Evolutionary conservation across 2,888 invertebrate species (phyloP), one percentile per base, ranked within the genome.

Genomic region (Ophion ventricosus): DNA sequence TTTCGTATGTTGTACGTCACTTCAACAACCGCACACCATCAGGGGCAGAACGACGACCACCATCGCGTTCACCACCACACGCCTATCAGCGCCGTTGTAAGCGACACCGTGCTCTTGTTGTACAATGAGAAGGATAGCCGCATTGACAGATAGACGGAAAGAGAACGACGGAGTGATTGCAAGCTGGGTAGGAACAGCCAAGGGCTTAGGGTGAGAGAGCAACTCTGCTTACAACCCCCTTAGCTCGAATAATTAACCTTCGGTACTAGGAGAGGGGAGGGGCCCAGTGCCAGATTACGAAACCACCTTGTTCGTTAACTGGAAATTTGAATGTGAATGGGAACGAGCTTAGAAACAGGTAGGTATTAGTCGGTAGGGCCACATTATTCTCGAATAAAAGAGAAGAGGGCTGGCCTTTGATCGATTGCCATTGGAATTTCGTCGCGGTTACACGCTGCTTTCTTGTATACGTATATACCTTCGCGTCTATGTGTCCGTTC

Each of bases 201-300:
- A 89, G 91, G 89, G 90, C 90, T 91, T 90, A 90, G 91, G 92
- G 92, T 91, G 91, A 91, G 91, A 91, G 49, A 49, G 49, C 14
- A 91, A 92, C 92, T 91, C 93, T 93, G 92, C 92, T 93, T 93
- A 93, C 91, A 91, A 91, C 91, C 92, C 93, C 91, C 93, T 92
- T 91, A 91, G 91, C 88, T 90, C 91, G 93, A 93, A 93, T 93
- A 93, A 93, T 93, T 93, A 93, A 93, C 92, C 91, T 88, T 87
- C 88, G 86, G 85, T 83, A 85, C 88, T 84, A 77, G 54, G 40
- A 43, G 49, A 29, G 84, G 85, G 80, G 83, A 83, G 85, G 80
- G 83, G 69, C 25, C 23, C 49, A 85, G 87, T 88, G 90, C 91
- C 91, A 91, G 92, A 91, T 92, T 92, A 91, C 89, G 87, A 88